phyloP scores from a whole-genome alignment of 2,888 invertebrate genomes.

The Agriopis aurantiaria region DNA sequence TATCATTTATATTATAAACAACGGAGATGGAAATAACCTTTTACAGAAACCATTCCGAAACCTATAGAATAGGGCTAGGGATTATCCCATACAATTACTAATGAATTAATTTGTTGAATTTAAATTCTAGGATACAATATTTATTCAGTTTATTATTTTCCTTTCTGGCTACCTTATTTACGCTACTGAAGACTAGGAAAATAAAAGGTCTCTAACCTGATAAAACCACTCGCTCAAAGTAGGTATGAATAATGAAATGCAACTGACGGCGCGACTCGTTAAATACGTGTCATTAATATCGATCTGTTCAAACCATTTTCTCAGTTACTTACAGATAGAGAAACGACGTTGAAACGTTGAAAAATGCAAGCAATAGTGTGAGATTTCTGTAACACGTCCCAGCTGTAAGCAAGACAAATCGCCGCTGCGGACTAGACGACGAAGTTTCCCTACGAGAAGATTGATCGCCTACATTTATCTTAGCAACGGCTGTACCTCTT shows the following conservation, averaged over 20 bases:
- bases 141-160: background rate
- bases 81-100: background rate
- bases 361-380: conserved; percentile 50
- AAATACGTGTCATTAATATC: conserved; percentile 35
- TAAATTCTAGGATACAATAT: background rate
- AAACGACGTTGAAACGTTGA: conserved; percentile 41
- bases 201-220: too few relatives aligned
- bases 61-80: too few relatives aligned
- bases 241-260: conserved; percentile 2
- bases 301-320: conserved; percentile 26
- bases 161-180: too few relatives aligned
- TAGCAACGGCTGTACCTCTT: conserved; percentile 43
- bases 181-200: too few relatives aligned
- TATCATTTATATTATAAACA: background rate
- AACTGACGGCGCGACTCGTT: background rate
- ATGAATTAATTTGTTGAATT: background rate
- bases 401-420: conserved; percentile 58
- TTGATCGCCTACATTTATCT: conserved; percentile 54
- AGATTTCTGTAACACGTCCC: conserved; percentile 49
- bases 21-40: background rate
- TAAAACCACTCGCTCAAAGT: background rate
- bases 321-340: conserved; percentile 29
- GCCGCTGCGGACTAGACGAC: conserved; percentile 47
- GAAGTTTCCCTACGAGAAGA: conserved; percentile 53
- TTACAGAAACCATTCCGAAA: background rate